Conservation (phyloP, 2,113 vertebrate species). For the Seriola quinqueradiata region DNA sequence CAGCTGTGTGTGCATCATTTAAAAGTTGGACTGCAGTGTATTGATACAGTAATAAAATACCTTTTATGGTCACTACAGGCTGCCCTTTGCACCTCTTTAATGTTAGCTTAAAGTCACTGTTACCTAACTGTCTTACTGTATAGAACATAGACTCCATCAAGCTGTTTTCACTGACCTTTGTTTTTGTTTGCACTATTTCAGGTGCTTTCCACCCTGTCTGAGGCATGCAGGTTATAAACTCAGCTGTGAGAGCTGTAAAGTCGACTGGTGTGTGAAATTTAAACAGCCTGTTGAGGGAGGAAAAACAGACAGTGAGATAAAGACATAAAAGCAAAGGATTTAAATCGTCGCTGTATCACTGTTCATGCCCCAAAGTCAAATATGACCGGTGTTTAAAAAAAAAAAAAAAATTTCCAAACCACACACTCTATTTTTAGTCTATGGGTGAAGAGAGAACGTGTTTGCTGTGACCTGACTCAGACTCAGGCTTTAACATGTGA, state of each 20-base stretch:
- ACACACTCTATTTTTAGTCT: conserved; percentile 18
- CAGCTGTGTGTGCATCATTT: neutral
- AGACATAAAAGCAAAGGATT: conserved; percentile 36
- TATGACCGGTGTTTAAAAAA: neutral
- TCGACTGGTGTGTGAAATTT: conserved; percentile 56
- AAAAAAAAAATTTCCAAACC: neutral
- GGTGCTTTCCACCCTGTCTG: conserved; percentile 9
- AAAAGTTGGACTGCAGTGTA: neutral
- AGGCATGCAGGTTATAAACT: conserved; percentile 27
- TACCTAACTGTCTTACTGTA: conserved; percentile 37
- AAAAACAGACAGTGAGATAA: conserved; percentile 17
- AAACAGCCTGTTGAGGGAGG: conserved; percentile 30
- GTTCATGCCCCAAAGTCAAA: conserved; percentile 29
- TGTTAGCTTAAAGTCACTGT: conserved; percentile 14
- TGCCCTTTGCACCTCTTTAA: conserved; percentile 27
- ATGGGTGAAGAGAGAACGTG: neutral
- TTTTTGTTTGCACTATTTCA: conserved; percentile 31
- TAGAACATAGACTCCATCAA: conserved; percentile 19
- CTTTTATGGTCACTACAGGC: neutral
- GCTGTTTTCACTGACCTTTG: conserved; percentile 12
- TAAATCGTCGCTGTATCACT: conserved; percentile 11
- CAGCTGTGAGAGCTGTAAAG: conserved; percentile 44
- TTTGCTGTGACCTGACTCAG: conserved; percentile 4
- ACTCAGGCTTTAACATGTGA: conserved; percentile 4
- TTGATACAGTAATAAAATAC: neutral